These are phyloP conservation scores for Holocentrus rufus DNA, from an alignment of 2,797 vertebrate genomes.

Conservation along the genomic window DNA sequence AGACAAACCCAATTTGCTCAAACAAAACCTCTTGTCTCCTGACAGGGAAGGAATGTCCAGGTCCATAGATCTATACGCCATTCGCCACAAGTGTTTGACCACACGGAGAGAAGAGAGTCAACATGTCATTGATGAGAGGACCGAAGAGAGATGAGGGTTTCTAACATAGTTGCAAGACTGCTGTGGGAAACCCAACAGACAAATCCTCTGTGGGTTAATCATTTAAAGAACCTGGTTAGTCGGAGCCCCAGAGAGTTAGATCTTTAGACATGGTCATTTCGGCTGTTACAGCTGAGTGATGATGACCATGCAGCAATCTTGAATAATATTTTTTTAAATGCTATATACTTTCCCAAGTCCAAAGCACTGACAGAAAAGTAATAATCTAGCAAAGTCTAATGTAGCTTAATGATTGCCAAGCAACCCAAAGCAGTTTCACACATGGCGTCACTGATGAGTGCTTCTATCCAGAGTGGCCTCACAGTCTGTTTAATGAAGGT, in stretches of 20 bases:
- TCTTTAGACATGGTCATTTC: background rate
- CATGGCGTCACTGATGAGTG: slow-evolving; percentile 32
- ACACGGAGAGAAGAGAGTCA: slow-evolving; percentile 44
- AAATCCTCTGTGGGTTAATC: slow-evolving; percentile 61
- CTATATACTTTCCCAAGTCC: too few relatives aligned
- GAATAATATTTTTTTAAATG: background rate
- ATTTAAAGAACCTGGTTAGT: slow-evolving; percentile 59
- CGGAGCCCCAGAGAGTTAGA: slow-evolving; percentile 21
- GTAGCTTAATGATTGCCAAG: slow-evolving; percentile 54
- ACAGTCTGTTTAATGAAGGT: slow-evolving; percentile 36
- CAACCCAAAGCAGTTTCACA: slow-evolving; percentile 29
- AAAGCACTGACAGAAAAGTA: background rate
- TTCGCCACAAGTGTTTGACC: slow-evolving; percentile 59
- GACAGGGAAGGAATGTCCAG: slow-evolving; percentile 59
- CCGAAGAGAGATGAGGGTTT: slow-evolving; percentile 24
- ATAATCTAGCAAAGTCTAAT: slow-evolving; percentile 8
- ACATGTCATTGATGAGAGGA: slow-evolving; percentile 37
- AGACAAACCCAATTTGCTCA: slow-evolving; percentile 49
- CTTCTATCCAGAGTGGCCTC: slow-evolving; percentile 15
- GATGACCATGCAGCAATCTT: background rate
- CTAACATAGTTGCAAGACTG: slow-evolving; percentile 40
- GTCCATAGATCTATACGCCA: slow-evolving; percentile 34
- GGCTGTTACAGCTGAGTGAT: background rate
- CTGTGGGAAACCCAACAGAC: slow-evolving; percentile 33
- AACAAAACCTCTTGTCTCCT: slow-evolving; percentile 54